Percentiles rank a stretch among this genome's conserved stretches.
These are phyloP conservation scores for Plecturocebus donacophilus DNA, from an alignment of 2,113 vertebrate genomes.

Conservation along the genomic window DNA sequence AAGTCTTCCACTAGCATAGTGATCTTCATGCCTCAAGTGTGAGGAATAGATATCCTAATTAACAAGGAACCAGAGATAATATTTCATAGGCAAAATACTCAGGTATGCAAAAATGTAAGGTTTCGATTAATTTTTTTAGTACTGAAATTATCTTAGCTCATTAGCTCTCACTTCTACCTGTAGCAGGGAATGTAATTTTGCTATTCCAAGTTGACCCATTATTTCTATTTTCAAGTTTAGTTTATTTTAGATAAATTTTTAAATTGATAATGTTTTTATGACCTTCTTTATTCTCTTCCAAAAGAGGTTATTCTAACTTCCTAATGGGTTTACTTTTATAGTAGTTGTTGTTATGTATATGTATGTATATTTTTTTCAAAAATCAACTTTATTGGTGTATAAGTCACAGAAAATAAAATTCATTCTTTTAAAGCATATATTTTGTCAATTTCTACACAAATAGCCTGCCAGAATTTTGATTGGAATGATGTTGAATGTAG, in stretches of 20 bases:
- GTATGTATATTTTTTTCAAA: not conserved
- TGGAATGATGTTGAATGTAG: not conserved
- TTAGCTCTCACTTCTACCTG: not conserved
- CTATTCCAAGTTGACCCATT: not conserved
- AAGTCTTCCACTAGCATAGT: constrained; percentile 36
- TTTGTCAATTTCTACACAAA: not conserved
- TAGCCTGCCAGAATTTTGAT: not conserved
- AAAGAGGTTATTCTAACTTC: not conserved
- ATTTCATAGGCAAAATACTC: constrained; percentile 1
- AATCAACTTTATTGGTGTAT: not conserved
- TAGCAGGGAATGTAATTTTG: not conserved
- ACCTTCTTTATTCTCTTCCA: not conserved
- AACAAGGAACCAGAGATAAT: not conserved
- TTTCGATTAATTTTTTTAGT: not conserved
- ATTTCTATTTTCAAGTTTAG: not conserved
- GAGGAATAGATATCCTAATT: not conserved
- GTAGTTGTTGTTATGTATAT: not conserved
- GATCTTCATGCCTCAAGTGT: not conserved
- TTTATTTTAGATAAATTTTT: not conserved
- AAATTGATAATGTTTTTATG: not conserved
- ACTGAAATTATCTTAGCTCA: not conserved
- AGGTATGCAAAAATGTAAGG: not conserved
- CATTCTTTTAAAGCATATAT: not conserved
- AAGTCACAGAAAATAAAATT: not conserved
- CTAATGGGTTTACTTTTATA: not conserved